Evolutionary conservation across 2,113 vertebrate species (phyloP).

Genomic region (Heptranchias perlo): DNA sequence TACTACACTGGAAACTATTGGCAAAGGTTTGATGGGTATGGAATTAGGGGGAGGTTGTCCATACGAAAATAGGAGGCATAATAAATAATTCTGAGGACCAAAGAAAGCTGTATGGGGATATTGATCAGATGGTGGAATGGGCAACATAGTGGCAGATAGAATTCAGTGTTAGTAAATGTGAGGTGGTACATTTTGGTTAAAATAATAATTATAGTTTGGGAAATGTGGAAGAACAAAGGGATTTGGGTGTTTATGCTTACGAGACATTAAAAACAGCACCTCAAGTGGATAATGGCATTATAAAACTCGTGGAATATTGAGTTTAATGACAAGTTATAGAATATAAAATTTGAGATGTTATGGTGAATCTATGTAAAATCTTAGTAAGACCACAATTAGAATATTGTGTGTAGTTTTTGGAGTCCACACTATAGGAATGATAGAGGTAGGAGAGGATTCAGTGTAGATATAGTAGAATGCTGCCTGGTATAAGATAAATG

Average conservation of each 20-base stretch:
- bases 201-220: no score
- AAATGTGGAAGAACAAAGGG: no score
- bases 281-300: neutral
- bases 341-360: neutral
- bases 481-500: neutral
- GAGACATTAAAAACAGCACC: neutral
- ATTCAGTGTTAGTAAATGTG: neutral
- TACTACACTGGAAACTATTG: neutral
- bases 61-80: neutral
- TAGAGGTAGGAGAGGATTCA: neutral
- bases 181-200: neutral
- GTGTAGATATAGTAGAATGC: neutral
- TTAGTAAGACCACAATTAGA: neutral
- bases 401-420: neutral
- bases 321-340: neutral
- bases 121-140: neutral
- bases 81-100: neutral
- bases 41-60: neutral
- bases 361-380: neutral
- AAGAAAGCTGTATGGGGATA: neutral
- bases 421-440: neutral
- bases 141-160: neutral
- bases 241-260: no score
- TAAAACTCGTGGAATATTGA: neutral
- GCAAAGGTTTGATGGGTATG: neutral